Percentiles rank a stretch among this genome's conserved stretches.
Conservation (phyloP, 2,797 vertebrate species). For the Chiloscyllium punctatum region DNA sequence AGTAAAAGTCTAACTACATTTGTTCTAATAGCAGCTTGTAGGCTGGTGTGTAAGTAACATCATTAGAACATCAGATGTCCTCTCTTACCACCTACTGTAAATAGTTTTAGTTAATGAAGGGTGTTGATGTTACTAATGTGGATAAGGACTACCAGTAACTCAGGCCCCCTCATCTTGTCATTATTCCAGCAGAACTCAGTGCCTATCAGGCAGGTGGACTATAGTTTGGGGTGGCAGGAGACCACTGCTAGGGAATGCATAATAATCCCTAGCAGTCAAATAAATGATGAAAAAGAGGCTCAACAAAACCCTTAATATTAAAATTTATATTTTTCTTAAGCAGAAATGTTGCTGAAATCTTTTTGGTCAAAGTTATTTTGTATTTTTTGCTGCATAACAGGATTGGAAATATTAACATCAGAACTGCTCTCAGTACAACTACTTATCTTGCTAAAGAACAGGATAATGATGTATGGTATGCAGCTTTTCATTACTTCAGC, state of each 20-base stretch:
- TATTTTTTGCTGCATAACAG: conserved; percentile 45
- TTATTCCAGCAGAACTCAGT: neutral
- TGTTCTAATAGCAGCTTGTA: no score
- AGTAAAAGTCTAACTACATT: no score
- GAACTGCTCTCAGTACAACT: conserved; percentile 58
- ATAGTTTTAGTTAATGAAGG: no score
- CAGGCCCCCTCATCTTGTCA: no score
- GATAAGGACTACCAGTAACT: no score
- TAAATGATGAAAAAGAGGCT: neutral
- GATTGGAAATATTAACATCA: conserved; percentile 54
- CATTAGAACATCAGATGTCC: no score
- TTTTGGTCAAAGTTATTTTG: neutral
- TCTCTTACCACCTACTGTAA: no score
- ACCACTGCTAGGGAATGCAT: neutral
- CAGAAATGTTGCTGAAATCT: neutral
- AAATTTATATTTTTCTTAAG: neutral
- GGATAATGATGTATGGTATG: conserved; percentile 57
- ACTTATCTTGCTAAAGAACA: conserved; percentile 65
- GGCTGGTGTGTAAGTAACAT: no score
- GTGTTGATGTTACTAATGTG: no score
- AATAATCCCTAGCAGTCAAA: neutral
- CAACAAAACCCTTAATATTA: neutral
- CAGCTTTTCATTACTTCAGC: conserved; percentile 49
- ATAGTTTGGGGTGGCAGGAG: no score
- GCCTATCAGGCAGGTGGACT: neutral